Conservation (phyloP, 1,140 invertebrate genomes). For the Periplaneta americana region DNA sequence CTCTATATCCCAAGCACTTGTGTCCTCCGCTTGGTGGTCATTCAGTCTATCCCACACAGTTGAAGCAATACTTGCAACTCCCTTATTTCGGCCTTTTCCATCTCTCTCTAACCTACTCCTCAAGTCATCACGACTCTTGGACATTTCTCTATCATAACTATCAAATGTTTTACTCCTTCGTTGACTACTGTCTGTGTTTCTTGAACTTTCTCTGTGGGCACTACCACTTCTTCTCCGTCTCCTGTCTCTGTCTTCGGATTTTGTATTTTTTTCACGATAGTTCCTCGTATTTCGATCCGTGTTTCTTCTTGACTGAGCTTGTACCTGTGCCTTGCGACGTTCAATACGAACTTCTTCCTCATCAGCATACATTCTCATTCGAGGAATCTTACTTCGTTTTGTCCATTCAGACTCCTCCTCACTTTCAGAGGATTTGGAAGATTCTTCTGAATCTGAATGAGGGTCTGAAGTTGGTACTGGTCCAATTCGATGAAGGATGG, state of each 20-base stretch:
- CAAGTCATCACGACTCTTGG: neutral
- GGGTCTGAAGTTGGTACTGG: neutral
- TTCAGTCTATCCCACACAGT: neutral
- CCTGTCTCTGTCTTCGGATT: neutral
- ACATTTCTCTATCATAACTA: neutral
- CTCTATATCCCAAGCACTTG: neutral
- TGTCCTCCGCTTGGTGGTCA: neutral
- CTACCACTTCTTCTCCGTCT: neutral
- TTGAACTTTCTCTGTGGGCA: neutral
- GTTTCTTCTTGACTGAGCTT: neutral
- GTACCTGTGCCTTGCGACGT: conserved; percentile 21
- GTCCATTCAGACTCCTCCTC: conserved; percentile 48
- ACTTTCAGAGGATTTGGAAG: conserved; percentile 27
- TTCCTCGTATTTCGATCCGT: neutral
- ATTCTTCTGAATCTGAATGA: conserved; percentile 31
- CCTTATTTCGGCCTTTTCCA: neutral
- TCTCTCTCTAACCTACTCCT: conserved; percentile 8
- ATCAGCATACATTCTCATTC: conserved; percentile 86
- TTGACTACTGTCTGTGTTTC: neutral
- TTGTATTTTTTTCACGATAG: neutral
- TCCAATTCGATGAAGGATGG: conserved; percentile 6
- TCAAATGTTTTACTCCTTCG: neutral
- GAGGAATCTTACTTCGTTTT: conserved; percentile 55
- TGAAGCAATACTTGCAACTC: neutral
- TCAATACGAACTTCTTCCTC: conserved; percentile 64